Conservation (phyloP, 1,140 invertebrate genomes). For the Drosophila orosa region DNA sequence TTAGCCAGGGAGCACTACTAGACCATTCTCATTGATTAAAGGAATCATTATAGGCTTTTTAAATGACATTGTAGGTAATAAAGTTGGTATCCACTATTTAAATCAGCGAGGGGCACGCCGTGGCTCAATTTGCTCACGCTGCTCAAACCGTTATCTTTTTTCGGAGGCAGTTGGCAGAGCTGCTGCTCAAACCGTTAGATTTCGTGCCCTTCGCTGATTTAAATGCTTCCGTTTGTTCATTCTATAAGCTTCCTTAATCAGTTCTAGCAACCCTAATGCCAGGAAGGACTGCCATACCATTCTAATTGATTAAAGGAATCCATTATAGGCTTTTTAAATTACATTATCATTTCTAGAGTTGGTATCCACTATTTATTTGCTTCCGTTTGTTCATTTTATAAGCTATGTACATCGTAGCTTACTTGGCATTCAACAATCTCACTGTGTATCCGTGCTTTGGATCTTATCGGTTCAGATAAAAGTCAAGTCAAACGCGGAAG, state of each 20-base stretch:
- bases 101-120: too few species aligned
- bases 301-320: too few species aligned
- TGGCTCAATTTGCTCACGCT: too few species aligned
- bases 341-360: background rate
- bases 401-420: background rate
- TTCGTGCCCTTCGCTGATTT: too few species aligned
- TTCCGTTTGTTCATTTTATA: background rate
- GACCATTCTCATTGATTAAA: background rate
- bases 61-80: background rate
- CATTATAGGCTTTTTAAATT: too few species aligned
- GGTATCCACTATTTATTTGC: background rate
- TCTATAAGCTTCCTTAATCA: too few species aligned
- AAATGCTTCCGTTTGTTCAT: background rate
- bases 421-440: slow-evolving; percentile 32
- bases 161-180: too few species aligned
- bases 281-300: too few species aligned
- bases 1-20: too few species aligned
- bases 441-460: slow-evolving; percentile 15
- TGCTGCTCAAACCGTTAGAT: too few species aligned
- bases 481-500: slow-evolving; percentile 61
- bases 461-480: slow-evolving; percentile 41
- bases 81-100: background rate
- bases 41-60: background rate
- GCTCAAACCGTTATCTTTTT: too few species aligned
- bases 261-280: too few species aligned